Percentiles rank a stretch among this genome's conserved stretches.
These are phyloP conservation scores for Bugulina stolonifera DNA, from an alignment of 2,888 invertebrate genomes.

Conservation along the genomic window DNA sequence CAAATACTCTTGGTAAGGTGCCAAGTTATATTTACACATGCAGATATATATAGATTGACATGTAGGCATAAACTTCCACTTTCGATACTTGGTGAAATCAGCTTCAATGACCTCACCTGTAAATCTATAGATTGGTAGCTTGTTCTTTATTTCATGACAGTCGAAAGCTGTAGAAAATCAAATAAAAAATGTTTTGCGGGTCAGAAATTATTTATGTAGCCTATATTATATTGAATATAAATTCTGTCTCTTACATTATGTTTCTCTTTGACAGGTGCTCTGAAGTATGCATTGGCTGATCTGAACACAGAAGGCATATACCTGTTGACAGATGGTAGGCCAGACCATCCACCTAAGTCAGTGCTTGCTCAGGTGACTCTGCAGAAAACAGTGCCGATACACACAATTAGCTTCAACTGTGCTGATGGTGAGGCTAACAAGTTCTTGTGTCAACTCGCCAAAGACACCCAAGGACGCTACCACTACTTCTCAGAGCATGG, in stretches of 20 bases:
- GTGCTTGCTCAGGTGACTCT: slow-evolving; percentile 51
- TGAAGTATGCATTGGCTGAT: slow-evolving; percentile 49
- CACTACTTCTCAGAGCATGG: slow-evolving; percentile 51
- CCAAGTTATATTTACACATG: no score
- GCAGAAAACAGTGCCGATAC: slow-evolving; percentile 48
- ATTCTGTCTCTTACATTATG: no score
- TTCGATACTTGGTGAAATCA: no score
- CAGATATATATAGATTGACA: no score
- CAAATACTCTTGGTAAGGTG: slow-evolving; percentile 48
- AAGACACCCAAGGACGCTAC: slow-evolving; percentile 49
- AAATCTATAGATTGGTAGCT: no score
- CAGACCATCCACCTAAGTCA: slow-evolving; percentile 52
- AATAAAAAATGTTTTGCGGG: no score
- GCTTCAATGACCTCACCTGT: no score
- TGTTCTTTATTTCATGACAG: no score
- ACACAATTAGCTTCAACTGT: slow-evolving; percentile 54
- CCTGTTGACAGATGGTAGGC: slow-evolving; percentile 51
- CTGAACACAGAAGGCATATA: slow-evolving; percentile 51
- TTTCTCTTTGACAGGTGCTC: slow-evolving; percentile 36
- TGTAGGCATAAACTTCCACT: no score
- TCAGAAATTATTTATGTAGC: no score
- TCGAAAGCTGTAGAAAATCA: no score
- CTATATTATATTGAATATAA: no score
- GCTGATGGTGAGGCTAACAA: slow-evolving; percentile 50
- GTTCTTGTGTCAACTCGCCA: slow-evolving; percentile 48